A percentile compares a stretch with the other conserved stretches of the same genome.
Evolutionary conservation across 2,797 vertebrate species (phyloP).

Genomic region (Perodicticus potto): DNA sequence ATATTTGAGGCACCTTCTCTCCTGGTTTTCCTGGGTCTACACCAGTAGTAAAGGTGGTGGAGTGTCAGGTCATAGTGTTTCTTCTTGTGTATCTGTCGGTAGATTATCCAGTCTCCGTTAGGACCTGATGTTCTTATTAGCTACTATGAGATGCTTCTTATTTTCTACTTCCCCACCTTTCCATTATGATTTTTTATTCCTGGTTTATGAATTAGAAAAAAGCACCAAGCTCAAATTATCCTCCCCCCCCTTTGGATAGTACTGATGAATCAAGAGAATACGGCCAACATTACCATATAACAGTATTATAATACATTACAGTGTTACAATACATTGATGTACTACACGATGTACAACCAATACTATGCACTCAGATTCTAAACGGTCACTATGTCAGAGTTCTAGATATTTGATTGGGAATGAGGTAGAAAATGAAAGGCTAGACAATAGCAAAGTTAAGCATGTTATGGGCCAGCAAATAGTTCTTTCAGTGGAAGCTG

Average conservation of each 20-base stretch:
- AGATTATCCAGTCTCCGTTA: neutral
- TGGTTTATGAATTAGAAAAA: neutral
- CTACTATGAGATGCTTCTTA: neutral
- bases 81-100: neutral
- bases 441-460: neutral
- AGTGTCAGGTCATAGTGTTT: neutral
- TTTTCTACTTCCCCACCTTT: neutral
- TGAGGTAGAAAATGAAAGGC: neutral
- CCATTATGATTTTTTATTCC: neutral
- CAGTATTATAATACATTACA: no score
- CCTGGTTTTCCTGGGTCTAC: neutral
- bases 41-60: neutral
- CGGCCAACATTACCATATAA: neutral
- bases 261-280: neutral
- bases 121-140: neutral
- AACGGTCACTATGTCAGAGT: neutral
- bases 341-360: neutral
- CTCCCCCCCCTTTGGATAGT: neutral
- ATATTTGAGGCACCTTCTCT: neutral
- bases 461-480: neutral
- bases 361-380: neutral
- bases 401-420: neutral
- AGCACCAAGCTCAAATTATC: neutral
- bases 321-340: no score
- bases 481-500: neutral